Conservation (phyloP, 2,888 invertebrate species). For the Prosapia bicincta region DNA sequence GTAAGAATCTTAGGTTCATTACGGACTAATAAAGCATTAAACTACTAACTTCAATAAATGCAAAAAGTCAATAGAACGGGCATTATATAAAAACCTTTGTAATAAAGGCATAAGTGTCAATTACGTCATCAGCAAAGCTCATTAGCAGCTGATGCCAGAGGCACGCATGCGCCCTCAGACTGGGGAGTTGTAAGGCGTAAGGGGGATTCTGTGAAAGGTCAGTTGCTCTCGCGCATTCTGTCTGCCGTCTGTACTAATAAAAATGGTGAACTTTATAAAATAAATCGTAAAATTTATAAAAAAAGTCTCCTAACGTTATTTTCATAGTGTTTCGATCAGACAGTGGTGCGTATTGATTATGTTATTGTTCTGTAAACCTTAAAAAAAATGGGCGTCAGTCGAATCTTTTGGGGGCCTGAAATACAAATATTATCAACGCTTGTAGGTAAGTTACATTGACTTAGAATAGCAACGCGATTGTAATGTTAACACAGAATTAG, state of each 20-base stretch:
- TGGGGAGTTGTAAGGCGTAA: neutral
- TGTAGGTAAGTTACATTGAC: neutral
- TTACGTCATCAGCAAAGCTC: neutral
- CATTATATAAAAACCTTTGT: neutral
- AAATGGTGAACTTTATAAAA: neutral
- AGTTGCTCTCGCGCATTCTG: neutral
- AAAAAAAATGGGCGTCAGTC: neutral
- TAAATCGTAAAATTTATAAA: neutral
- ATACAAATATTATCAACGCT: neutral
- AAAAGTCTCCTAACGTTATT: neutral
- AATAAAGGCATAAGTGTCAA: neutral
- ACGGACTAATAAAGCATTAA: too few relatives aligned
- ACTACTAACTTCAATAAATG: too few relatives aligned
- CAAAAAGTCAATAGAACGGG: neutral
- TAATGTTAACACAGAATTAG: too few relatives aligned
- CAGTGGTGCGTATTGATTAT: too few relatives aligned
- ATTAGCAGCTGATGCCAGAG: neutral
- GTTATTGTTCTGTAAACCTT: neutral
- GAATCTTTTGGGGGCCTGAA: neutral
- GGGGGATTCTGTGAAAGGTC: neutral
- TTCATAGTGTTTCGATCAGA: neutral
- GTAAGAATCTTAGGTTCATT: too few relatives aligned
- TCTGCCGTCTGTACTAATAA: too few relatives aligned
- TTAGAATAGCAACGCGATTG: too few relatives aligned
- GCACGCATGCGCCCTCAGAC: neutral